Percentiles rank a stretch among this genome's conserved stretches.
Conservation (phyloP, 2,888 invertebrate species). For the Acronicta psi region DNA sequence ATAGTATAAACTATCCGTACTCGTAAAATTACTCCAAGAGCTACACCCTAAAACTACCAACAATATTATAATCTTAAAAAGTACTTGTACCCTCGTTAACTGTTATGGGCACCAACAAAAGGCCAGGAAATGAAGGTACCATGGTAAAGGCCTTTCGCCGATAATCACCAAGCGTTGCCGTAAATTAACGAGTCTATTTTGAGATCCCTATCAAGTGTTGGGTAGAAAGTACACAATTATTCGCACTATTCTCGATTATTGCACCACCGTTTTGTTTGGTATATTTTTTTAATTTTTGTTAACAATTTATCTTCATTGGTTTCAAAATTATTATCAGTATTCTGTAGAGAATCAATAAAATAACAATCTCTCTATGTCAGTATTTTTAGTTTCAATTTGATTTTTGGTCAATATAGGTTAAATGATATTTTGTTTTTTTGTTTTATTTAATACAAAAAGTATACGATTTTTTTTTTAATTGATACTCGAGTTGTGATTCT, state of each 20-base stretch:
- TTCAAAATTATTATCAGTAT: too few species aligned
- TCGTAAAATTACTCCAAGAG: neutral
- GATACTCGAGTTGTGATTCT: too few species aligned
- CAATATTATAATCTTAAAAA: conserved; percentile 31
- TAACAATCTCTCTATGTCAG: too few species aligned
- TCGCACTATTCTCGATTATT: conserved; percentile 6
- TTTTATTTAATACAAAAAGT: too few species aligned
- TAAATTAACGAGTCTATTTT: conserved; percentile 54
- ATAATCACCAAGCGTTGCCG: conserved; percentile 50
- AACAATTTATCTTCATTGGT: too few species aligned
- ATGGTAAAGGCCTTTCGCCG: conserved; percentile 37
- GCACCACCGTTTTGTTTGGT: too few species aligned
- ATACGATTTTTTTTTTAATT: too few species aligned
- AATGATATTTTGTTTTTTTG: too few species aligned
- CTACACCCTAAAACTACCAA: conserved; percentile 22
- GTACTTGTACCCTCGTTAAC: conserved; percentile 38
- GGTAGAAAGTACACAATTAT: conserved; percentile 27
- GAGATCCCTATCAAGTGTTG: conserved; percentile 36
- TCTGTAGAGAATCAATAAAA: too few species aligned
- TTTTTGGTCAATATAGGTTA: too few species aligned
- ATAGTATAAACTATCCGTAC: neutral
- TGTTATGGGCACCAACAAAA: conserved; percentile 41
- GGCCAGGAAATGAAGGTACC: conserved; percentile 43
- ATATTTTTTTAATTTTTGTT: too few species aligned
- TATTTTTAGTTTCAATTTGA: too few species aligned